Conservation (phyloP, 2,113 vertebrate species). For the Ahaetulla prasina region DNA sequence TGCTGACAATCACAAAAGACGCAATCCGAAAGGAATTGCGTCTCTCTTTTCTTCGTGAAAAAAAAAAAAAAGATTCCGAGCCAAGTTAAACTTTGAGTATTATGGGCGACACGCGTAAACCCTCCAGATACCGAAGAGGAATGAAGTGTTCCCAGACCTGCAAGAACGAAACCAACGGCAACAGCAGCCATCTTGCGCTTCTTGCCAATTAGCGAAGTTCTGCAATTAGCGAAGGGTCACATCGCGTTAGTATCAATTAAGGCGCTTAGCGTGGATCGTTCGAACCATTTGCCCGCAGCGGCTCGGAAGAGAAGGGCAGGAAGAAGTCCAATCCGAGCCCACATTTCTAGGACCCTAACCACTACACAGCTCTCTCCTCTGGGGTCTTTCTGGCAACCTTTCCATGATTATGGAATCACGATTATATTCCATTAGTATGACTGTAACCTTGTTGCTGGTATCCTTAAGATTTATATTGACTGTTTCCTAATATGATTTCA, state of each 20-base stretch:
- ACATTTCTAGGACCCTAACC: neutral
- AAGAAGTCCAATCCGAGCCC: neutral
- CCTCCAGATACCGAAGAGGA: neutral
- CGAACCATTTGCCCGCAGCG: neutral
- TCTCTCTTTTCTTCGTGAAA: too few species aligned
- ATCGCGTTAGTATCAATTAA: constrained; percentile 27
- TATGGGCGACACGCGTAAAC: neutral
- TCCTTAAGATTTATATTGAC: too few species aligned
- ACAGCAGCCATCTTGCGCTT: neutral
- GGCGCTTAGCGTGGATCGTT: neutral
- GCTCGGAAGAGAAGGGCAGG: neutral
- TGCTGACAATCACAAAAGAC: too few species aligned
- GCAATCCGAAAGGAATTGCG: too few species aligned
- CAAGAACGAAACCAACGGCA: neutral
- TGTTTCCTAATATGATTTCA: too few species aligned
- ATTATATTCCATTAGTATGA: too few species aligned
- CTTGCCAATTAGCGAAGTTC: constrained; percentile 13
- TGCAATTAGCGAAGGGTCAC: constrained; percentile 22
- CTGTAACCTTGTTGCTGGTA: too few species aligned
- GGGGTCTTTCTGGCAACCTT: too few species aligned
- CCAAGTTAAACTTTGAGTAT: neutral
- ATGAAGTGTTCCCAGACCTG: neutral
- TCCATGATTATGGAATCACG: too few species aligned
- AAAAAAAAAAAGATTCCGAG: too few species aligned
- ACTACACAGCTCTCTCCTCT: too few species aligned